Percentiles rank a stretch among this genome's conserved stretches.
Conservation (phyloP, 2,888 invertebrate species). For the Leptopilina myrica region DNA sequence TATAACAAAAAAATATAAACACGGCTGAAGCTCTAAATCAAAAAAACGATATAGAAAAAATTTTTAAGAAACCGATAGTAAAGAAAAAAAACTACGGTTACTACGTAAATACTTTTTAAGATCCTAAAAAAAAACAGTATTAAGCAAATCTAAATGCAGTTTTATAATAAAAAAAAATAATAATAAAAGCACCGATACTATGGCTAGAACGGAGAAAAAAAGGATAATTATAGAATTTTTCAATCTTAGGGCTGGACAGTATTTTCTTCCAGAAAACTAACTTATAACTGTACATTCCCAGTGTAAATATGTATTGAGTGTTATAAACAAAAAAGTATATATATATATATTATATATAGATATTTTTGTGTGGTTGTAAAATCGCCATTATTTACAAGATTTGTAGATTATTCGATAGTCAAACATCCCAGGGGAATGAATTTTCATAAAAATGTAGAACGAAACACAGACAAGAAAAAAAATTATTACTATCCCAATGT, state of each 20-base stretch:
- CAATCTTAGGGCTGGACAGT: conserved; percentile 63
- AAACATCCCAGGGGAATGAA: conserved; percentile 4
- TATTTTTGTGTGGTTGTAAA: conserved; percentile 63
- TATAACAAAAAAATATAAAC: conserved; percentile 54
- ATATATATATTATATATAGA: conserved; percentile 52
- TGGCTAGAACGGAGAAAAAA: conserved; percentile 13
- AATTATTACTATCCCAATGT: conserved; percentile 13
- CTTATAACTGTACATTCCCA: conserved; percentile 52
- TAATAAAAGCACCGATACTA: neutral
- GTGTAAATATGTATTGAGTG: conserved; percentile 52
- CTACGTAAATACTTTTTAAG: conserved; percentile 51
- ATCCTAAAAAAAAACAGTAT: conserved; percentile 54
- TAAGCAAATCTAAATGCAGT: conserved; percentile 44
- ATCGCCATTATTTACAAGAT: conserved; percentile 52
- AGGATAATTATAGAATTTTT: conserved; percentile 25
- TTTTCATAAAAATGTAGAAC: conserved; percentile 30
- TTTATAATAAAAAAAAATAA: conserved; percentile 32
- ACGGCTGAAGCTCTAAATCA: conserved; percentile 68
- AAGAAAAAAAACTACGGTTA: neutral
- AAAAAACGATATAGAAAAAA: conserved; percentile 60
- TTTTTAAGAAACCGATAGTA: conserved; percentile 8
- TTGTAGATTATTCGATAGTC: conserved; percentile 10
- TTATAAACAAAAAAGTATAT: neutral
- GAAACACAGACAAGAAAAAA: neutral
- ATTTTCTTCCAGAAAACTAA: conserved; percentile 64